Conservation (phyloP, 2,113 vertebrate species). For the Dinomys branickii region DNA sequence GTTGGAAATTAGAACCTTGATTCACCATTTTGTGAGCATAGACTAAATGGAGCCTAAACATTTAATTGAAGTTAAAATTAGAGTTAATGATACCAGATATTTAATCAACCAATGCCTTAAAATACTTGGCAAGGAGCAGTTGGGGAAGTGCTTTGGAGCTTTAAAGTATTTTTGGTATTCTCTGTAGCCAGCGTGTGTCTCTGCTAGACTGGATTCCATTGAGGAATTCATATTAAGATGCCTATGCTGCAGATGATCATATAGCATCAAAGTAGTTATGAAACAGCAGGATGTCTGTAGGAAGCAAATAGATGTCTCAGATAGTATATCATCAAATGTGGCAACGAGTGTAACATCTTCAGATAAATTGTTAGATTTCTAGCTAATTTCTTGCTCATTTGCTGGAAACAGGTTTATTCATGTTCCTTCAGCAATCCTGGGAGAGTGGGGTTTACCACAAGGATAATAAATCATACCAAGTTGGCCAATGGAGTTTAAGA, state of each 20-base stretch:
- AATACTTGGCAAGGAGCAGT: slow-evolving; percentile 45
- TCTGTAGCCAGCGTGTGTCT: neutral
- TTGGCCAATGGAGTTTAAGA: neutral
- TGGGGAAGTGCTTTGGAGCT: slow-evolving; percentile 46
- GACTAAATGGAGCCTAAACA: slow-evolving; percentile 78
- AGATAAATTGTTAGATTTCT: slow-evolving; percentile 45
- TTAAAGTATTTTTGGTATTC: slow-evolving; percentile 14
- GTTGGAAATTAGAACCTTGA: slow-evolving; percentile 62
- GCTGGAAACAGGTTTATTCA: neutral
- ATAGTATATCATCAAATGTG: slow-evolving; percentile 38
- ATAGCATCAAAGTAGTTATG: slow-evolving; percentile 57
- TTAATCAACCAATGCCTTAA: slow-evolving; percentile 76
- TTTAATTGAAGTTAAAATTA: slow-evolving; percentile 80
- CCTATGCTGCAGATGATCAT: slow-evolving; percentile 18
- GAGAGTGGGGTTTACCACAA: neutral
- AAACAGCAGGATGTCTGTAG: slow-evolving; percentile 62
- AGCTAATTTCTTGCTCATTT: slow-evolving; percentile 33
- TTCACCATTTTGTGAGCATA: slow-evolving; percentile 63
- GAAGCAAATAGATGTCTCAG: slow-evolving; percentile 58
- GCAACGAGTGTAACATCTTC: slow-evolving; percentile 35
- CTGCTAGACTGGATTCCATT: slow-evolving; percentile 2
- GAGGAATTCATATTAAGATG: slow-evolving; percentile 4
- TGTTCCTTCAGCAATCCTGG: neutral
- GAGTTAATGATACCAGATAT: slow-evolving; percentile 74
- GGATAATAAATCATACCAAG: neutral